Conservation (phyloP, 1,140 invertebrate genomes). For the Cydia splendana region DNA sequence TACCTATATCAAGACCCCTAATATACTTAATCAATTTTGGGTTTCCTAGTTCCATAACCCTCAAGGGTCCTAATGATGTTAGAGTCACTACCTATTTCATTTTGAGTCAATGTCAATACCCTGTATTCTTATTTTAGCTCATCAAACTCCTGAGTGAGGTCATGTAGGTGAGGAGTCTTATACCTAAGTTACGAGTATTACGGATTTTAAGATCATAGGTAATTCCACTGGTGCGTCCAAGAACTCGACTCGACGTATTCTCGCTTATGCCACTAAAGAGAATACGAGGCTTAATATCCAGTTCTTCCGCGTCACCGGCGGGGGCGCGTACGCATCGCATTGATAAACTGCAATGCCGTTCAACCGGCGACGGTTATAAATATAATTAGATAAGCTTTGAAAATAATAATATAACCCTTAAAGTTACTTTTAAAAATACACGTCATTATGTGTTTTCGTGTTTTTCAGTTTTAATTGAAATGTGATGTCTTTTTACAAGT, state of each 20-base stretch:
- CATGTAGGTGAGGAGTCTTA: no score
- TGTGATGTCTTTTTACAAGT: not conserved
- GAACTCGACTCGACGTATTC: not conserved
- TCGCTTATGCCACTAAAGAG: not conserved
- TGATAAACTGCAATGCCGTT: constrained; percentile 25
- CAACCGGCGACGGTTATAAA: constrained; percentile 10
- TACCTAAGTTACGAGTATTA: no score
- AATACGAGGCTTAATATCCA: not conserved
- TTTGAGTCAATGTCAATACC: no score
- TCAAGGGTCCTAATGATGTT: no score
- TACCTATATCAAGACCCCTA: no score
- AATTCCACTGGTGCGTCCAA: not conserved
- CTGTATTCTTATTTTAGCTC: no score
- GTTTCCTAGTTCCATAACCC: no score
- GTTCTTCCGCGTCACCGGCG: constrained; percentile 7
- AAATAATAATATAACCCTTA: not conserved
- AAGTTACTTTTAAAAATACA: constrained; percentile 10
- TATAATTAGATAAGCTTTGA: not conserved
- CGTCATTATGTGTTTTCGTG: not conserved
- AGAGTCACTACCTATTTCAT: no score
- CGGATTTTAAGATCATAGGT: no score
- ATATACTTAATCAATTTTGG: no score
- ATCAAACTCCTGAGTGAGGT: no score
- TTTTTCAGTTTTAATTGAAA: not conserved
- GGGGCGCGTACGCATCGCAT: constrained; percentile 6